A percentile compares a stretch with the other conserved stretches of the same genome.
Conservation (phyloP, 2,888 invertebrate species). For the Ichneumoninae sp. region DNA sequence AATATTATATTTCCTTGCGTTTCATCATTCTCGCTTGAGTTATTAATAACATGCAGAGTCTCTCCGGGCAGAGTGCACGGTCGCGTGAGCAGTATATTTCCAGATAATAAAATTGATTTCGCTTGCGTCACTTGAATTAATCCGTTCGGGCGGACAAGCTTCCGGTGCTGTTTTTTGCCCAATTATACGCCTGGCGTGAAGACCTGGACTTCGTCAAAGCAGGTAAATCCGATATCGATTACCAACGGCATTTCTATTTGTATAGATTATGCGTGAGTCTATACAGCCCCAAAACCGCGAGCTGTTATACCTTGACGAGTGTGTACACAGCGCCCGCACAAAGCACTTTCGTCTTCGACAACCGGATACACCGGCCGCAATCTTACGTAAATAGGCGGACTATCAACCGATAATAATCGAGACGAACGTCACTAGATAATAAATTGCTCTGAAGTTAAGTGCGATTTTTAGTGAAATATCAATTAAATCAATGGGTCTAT, state of each 20-base stretch:
- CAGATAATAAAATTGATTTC: conserved; percentile 17
- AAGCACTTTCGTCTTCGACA: conserved; percentile 22
- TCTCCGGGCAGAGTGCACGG: not conserved
- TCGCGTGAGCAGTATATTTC: not conserved
- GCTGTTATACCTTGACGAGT: not conserved
- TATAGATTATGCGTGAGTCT: not conserved
- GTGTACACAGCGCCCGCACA: conserved; percentile 1
- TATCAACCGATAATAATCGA: conserved; percentile 29
- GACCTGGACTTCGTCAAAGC: conserved; percentile 27
- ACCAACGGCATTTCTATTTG: conserved; percentile 12
- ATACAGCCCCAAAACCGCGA: not conserved
- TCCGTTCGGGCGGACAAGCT: not conserved
- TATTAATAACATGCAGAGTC: conserved; percentile 29
- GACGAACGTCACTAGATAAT: not conserved
- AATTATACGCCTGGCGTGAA: not conserved
- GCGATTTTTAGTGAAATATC: not conserved
- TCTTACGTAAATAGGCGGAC: conserved; percentile 37
- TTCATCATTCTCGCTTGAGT: conserved; percentile 21
- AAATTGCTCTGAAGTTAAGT: not conserved
- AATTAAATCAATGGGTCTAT: not conserved
- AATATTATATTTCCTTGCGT: not conserved
- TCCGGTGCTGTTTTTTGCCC: not conserved
- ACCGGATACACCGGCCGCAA: conserved; percentile 19
- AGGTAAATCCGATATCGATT: conserved; percentile 53
- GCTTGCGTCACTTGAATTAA: not conserved